These are phyloP conservation scores for Melierax canorus DNA, from an alignment of 2,113 vertebrate species.

Conservation along the genomic window DNA sequence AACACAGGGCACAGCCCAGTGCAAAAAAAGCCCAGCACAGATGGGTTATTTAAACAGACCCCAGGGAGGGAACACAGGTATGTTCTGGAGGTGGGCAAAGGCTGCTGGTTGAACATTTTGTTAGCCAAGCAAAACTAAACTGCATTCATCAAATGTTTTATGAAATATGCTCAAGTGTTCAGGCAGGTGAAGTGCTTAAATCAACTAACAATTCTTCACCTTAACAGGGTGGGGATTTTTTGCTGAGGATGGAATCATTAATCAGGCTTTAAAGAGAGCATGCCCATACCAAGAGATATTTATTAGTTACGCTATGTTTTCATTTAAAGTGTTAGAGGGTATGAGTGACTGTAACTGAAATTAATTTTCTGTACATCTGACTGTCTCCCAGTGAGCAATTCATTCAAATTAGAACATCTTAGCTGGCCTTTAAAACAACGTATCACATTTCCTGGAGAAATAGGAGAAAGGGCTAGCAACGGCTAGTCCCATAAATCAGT, in stretches of 20 bases:
- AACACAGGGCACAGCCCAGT: neutral
- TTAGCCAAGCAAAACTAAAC: conserved; percentile 1
- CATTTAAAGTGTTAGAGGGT: conserved; percentile 24
- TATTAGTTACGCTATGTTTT: conserved; percentile 49
- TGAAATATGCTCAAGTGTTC: conserved; percentile 19
- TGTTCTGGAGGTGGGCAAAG: neutral
- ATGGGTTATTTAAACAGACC: neutral
- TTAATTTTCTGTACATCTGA: conserved; percentile 32
- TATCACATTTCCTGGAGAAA: neutral
- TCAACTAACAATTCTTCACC: conserved; percentile 49
- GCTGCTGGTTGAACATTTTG: neutral
- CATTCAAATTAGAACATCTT: conserved; percentile 9
- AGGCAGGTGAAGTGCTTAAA: conserved; percentile 58
- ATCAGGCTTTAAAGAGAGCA: conserved; percentile 30
- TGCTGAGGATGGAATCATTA: conserved; percentile 37
- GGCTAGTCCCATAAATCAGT: neutral
- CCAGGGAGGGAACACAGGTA: neutral
- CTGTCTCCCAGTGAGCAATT: neutral
- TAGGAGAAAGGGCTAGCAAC: neutral
- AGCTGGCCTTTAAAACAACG: neutral
- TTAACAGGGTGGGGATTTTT: conserved; percentile 41
- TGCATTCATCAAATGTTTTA: neutral
- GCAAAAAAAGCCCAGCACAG: neutral
- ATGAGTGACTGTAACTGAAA: conserved; percentile 21
- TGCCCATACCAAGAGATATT: neutral